phyloP scores from a whole-genome alignment of 2,888 invertebrate species.

The Drosophila kuntzei region DNA sequence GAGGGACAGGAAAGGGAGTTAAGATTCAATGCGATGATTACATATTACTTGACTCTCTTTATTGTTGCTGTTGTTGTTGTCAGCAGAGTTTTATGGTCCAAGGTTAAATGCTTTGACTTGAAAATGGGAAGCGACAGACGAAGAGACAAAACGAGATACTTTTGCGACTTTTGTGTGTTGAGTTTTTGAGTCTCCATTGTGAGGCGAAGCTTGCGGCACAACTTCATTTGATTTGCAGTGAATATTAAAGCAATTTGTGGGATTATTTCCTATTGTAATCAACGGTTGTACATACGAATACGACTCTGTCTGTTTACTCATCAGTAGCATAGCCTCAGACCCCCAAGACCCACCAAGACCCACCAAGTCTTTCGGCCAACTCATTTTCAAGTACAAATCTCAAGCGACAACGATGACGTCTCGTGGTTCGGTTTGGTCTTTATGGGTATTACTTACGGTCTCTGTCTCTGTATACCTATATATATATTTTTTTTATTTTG shows the following conservation, averaged over 20 bases:
- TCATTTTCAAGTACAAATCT: conserved; percentile 76
- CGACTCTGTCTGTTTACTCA: conserved; percentile 55
- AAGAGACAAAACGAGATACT: conserved; percentile 49
- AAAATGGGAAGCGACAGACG: conserved; percentile 32
- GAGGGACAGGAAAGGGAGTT: conserved; percentile 34
- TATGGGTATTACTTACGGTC: conserved; percentile 31
- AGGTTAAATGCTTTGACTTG: conserved; percentile 78
- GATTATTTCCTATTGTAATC: conserved; percentile 83
- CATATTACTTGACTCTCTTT: conserved; percentile 64
- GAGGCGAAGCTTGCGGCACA: conserved; percentile 56
- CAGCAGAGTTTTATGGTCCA: conserved; percentile 77
- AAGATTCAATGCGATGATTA: conserved; percentile 81
- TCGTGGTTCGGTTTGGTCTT: conserved; percentile 20
- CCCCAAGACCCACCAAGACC: not conserved
- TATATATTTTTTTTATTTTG: conserved; percentile 16
- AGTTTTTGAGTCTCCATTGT: conserved; percentile 36
- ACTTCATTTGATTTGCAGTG: conserved; percentile 82
- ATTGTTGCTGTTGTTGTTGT: conserved; percentile 43
- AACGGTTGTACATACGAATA: conserved; percentile 44
- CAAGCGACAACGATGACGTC: conserved; percentile 51
- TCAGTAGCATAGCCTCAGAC: conserved; percentile 45
- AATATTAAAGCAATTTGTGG: conserved; percentile 82
- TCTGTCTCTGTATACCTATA: conserved; percentile 3
- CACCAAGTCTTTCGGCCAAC: conserved; percentile 52
- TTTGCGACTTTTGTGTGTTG: conserved; percentile 23